Evolutionary conservation across 2,888 invertebrate genomes (phyloP), one percentile per base, ranked within the genome.

Genomic region (Iselma pallidipennis): DNA sequence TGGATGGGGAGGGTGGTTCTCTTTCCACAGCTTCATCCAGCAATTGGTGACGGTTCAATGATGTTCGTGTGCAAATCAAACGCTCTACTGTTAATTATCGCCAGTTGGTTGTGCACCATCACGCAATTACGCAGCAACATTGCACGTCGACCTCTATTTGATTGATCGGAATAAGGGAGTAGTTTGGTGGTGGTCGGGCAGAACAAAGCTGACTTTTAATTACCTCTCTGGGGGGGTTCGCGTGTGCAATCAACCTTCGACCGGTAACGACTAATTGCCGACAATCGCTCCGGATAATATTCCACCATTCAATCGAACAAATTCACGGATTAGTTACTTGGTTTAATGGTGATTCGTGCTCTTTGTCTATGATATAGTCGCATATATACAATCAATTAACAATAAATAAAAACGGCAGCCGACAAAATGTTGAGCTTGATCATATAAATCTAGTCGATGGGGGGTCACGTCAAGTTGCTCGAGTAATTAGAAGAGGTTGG

Each of bases 151-250:
- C 42, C 42, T 42, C 42, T 21, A 21, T 64, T 64, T 64, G 64
- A 64, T 64, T 64, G 64, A 64, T 64, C 64, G 64, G 64, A 59
- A 57, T 54, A 25, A 55, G 51, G 64, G 51, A 51, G 51, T 51
- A 45, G 54, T 59, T 50, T 57, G 26, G 54, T 59, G 59, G 59
- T 59, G 59, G 60, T 60, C 65, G 61, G 61, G 54, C 31, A 58
- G 56, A 61, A 65, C 65, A 65, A 65, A 65, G 61, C 65, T 61
- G 65, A 65, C 67, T 67, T 69, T 67, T 70, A 71, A 71, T 71
- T 71, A 68, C 68, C 67, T 69, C 69, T 66, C 66, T 59, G 21
- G 42, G 67, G 70, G 67, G 66, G 69, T 64, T 66, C 61, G 64
- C 64, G 64, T 42, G 42, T 64, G 60, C 54, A 64, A 64, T 64